These are phyloP conservation scores for Arge pagana DNA, from an alignment of 2,888 invertebrate species.

Conservation along the genomic window DNA sequence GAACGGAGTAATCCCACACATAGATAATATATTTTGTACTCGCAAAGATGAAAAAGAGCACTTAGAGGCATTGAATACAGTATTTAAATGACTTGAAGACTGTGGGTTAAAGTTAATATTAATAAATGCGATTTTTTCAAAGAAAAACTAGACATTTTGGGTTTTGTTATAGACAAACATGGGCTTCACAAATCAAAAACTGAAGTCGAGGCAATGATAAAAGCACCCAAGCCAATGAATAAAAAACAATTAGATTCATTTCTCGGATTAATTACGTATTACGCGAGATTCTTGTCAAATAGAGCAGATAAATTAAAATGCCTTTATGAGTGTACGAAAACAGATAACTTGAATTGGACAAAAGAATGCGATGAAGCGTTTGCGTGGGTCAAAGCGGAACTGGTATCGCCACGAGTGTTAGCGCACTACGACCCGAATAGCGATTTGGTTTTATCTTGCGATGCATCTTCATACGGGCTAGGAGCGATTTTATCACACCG, in stretches of 20 bases:
- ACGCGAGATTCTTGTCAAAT: constrained; percentile 41
- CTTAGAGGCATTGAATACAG: constrained; percentile 22
- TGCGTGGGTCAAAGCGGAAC: constrained; percentile 27
- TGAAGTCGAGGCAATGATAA: constrained; percentile 32
- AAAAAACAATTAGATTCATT: constrained; percentile 33
- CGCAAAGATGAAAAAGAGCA: constrained; percentile 24
- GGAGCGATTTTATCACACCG: constrained; percentile 21
- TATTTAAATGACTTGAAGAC: constrained; percentile 29
- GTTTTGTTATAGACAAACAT: constrained; percentile 36
- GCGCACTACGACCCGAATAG: constrained; percentile 28
- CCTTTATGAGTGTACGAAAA: constrained; percentile 21
- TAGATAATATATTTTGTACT: constrained; percentile 33
- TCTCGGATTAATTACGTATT: constrained; percentile 44
- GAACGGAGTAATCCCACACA: constrained; percentile 21
- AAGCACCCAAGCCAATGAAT: constrained; percentile 31
- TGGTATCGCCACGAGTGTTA: constrained; percentile 22
- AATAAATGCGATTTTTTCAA: constrained; percentile 36
- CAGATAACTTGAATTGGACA: constrained; percentile 20
- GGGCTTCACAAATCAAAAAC: constrained; percentile 31
- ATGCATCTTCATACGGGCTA: constrained; percentile 29
- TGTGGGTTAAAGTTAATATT: constrained; percentile 27
- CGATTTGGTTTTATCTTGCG: constrained; percentile 26
- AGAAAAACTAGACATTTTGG: constrained; percentile 32
- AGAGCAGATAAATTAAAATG: constrained; percentile 31
- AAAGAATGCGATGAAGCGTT: constrained; percentile 26